Conservation (phyloP, 2,113 vertebrate genomes). For the Calyptomena viridis region DNA sequence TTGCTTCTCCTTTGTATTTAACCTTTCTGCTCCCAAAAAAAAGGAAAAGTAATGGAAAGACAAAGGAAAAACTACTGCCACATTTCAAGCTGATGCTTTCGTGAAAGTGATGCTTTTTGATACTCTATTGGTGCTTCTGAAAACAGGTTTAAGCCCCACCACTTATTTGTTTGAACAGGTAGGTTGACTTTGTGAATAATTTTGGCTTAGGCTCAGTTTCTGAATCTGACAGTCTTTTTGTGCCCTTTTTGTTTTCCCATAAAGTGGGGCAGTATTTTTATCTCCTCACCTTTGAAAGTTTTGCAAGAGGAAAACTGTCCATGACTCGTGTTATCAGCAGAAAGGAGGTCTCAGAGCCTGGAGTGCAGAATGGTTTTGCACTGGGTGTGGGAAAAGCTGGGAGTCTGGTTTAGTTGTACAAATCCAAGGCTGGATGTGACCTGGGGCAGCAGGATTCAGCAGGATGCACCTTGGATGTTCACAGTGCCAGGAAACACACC, state of each 20-base stretch:
- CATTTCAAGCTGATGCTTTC: background rate
- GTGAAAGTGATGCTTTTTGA: background rate
- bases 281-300: background rate
- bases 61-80: background rate
- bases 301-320: background rate
- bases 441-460: background rate
- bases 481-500: background rate
- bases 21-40: background rate
- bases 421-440: background rate
- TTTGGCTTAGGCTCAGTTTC: background rate
- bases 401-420: background rate
- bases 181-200: background rate
- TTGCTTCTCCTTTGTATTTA: background rate
- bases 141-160: background rate
- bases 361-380: background rate
- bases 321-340: accelerated
- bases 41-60: background rate
- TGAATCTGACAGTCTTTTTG: background rate
- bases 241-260: background rate
- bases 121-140: background rate
- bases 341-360: background rate
- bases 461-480: background rate
- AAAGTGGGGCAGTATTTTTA: background rate
- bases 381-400: background rate
- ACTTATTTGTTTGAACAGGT: background rate